Evolutionary conservation across 2,888 invertebrate species (phyloP).

Genomic region (Andricus curvator): DNA sequence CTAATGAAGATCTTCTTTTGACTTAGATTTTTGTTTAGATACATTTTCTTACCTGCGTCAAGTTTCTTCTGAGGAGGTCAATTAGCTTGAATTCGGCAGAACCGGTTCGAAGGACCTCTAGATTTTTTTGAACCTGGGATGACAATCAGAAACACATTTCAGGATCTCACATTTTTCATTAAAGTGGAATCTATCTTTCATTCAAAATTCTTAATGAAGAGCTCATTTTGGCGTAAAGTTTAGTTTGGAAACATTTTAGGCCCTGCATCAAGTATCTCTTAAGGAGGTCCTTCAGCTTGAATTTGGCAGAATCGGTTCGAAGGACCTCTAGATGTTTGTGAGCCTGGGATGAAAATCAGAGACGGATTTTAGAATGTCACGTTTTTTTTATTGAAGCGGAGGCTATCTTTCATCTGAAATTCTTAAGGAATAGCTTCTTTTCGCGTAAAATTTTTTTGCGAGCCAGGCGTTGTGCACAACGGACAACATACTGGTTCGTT

Average conservation of each 20-base stretch:
- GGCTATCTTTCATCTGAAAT: neutral
- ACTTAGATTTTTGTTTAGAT: neutral
- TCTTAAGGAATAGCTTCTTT: neutral
- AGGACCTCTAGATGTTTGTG: neutral
- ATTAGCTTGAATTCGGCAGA: too few relatives aligned
- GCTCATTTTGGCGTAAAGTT: neutral
- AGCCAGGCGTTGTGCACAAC: conserved; percentile 46
- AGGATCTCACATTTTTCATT: neutral
- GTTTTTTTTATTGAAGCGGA: neutral
- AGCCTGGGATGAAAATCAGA: conserved; percentile 5
- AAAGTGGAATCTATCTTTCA: neutral
- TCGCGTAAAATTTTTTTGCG: conserved; percentile 26
- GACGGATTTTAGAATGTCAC: neutral
- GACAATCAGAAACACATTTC: too few relatives aligned
- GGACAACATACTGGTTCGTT: conserved; percentile 55
- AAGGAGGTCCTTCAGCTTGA: too few relatives aligned
- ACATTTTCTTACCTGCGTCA: too few relatives aligned
- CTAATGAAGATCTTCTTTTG: neutral
- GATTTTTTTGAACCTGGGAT: too few relatives aligned
- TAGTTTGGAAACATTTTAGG: neutral
- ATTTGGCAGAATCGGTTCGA: too few relatives aligned
- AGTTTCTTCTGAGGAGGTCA: too few relatives aligned
- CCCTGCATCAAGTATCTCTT: too few relatives aligned
- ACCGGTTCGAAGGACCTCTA: too few relatives aligned
- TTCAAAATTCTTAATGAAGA: neutral